Conservation (phyloP, 2,888 invertebrate genomes). For the Opisthograptis luteolata region DNA sequence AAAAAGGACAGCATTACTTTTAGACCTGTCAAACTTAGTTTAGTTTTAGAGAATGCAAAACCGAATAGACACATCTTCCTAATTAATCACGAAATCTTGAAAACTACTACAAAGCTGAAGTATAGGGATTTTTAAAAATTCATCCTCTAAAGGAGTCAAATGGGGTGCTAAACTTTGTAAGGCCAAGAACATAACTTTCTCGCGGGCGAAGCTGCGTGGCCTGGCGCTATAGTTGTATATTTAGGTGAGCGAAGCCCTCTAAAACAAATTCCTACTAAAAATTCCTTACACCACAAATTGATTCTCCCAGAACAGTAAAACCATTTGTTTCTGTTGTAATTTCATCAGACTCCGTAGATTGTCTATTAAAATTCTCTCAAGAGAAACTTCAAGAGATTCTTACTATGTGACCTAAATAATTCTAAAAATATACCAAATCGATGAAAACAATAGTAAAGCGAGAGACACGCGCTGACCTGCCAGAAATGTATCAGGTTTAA, state of each 20-base stretch:
- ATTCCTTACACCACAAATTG: not conserved
- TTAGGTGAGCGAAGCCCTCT: not conserved
- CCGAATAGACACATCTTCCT: no score
- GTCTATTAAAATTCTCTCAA: conserved; percentile 6
- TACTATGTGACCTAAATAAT: conserved; percentile 26
- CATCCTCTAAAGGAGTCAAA: no score
- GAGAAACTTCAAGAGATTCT: not conserved
- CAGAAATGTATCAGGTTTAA: conserved; percentile 66
- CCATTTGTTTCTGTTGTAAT: not conserved
- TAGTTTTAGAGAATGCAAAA: no score
- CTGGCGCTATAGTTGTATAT: no score
- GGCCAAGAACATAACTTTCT: no score
- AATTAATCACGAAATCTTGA: no score
- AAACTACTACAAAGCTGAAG: no score
- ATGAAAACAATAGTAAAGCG: conserved; percentile 67
- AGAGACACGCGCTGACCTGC: conserved; percentile 50
- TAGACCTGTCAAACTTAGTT: no score
- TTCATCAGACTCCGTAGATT: conserved; percentile 3
- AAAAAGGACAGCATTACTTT: no score
- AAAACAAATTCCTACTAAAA: not conserved
- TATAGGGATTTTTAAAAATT: no score
- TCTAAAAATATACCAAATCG: conserved; percentile 50
- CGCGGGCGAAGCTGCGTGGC: no score
- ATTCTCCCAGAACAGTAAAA: not conserved
- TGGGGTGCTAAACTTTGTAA: no score